Evolutionary conservation across 2,797 vertebrate species (phyloP).

Genomic region (Argya squamiceps): DNA sequence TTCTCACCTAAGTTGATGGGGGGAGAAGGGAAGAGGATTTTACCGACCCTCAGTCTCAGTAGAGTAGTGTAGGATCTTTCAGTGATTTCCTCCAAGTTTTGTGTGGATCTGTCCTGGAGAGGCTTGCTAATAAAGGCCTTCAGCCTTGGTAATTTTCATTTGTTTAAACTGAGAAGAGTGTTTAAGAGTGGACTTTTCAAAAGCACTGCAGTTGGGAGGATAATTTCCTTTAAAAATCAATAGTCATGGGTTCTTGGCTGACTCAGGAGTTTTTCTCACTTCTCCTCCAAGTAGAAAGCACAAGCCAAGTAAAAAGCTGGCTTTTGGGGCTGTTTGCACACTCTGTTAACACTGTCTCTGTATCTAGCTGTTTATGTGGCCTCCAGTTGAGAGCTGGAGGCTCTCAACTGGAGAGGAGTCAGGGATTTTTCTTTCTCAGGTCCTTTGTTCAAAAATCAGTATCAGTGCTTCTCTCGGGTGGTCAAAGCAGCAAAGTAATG

Average conservation of each 20-base stretch:
- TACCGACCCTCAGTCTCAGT: background rate
- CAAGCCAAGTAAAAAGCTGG: background rate
- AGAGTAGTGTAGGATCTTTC: background rate
- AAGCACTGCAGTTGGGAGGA: background rate
- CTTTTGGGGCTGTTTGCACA: background rate
- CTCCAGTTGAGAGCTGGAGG: background rate
- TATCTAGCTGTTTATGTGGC: background rate
- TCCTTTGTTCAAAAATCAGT: background rate
- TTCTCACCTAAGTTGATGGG: background rate
- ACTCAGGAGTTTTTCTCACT: background rate
- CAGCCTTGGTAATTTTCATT: background rate
- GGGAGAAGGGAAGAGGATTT: background rate
- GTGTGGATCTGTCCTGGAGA: background rate
- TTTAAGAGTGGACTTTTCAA: background rate
- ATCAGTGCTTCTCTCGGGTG: background rate
- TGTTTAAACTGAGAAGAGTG: background rate
- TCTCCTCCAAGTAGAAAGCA: background rate
- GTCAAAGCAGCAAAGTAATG: background rate
- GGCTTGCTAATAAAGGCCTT: background rate
- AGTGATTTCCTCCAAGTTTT: background rate
- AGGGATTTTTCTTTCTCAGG: background rate
- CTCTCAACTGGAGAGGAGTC: background rate
- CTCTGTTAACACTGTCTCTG: background rate
- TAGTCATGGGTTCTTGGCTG: background rate
- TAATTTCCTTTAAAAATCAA: slow-evolving; percentile 18